Evolutionary conservation across 1,140 invertebrate species (phyloP), one percentile per base, ranked within the genome.

Genomic region (Heliothis subflexa): DNA sequence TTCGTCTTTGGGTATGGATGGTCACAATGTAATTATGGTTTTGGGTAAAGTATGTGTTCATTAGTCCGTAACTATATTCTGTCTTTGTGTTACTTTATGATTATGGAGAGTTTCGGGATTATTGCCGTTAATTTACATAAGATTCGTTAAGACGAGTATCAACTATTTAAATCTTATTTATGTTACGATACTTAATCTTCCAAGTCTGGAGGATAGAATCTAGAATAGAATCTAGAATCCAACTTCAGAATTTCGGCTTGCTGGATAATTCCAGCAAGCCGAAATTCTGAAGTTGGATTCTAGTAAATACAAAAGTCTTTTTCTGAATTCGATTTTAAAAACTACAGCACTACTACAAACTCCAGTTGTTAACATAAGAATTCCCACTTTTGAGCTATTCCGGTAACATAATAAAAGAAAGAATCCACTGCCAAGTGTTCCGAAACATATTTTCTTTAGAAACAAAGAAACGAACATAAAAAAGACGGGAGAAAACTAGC

Each of bases 401-500:
- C 18, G 12, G 66, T 52, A 70, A 70, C 47, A 50, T 70, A 49
- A 70, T 50, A 70, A 70, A 70, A 62, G 61, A 70, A 70, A 50
- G 47, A 70, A 70, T 70, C 66, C 45, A 7, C 66, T 50, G 66
- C 47, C 47, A 70, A 70, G 66, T 70, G 66, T 70, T 70, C 47
- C 47, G 62, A 70, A 70, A 70, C 66, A 70, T 52, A 70, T 50
- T 50, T 70, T 66, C 45, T 18, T 66, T 47, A 28, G 21, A 7
- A 68, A 64, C 45, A 66, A 66, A 47, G 16, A 21, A 70, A 70
- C 28, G 33, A 16, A 62, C 47, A 21, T 47, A 47, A 70, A 70
- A 70, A 70, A 49, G 47, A 28, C 66, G 66, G 21, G 21, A 70
- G 66, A 75, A 61, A 75, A 75, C 72, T 75, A 62, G 45, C 72